Percentiles rank a stretch among this genome's conserved stretches.
These are phyloP conservation scores for Diorhabda carinulata DNA, from an alignment of 1,140 invertebrate genomes.

Conservation along the genomic window DNA sequence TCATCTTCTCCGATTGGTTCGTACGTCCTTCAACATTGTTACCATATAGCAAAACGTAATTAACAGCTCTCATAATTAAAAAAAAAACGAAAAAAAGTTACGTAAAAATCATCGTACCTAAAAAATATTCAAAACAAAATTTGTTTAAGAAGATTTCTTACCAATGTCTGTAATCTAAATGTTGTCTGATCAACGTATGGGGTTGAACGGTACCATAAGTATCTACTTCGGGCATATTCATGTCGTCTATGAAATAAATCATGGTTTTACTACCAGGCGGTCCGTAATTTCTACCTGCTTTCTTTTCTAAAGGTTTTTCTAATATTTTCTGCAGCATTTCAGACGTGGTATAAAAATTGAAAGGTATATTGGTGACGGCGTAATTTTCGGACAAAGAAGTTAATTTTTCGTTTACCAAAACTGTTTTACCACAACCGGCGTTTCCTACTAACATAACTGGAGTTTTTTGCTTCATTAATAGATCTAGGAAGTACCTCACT, in stretches of 20 bases:
- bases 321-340: constrained; percentile 94
- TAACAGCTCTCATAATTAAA: too few species aligned
- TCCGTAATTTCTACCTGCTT: constrained; percentile 92
- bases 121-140: not conserved
- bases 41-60: too few species aligned
- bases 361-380: constrained; percentile 86
- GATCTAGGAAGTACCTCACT: constrained; percentile 83
- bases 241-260: constrained; percentile 96
- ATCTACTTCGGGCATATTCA: constrained; percentile 97
- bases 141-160: not conserved
- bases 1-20: too few species aligned
- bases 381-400: constrained; percentile 78
- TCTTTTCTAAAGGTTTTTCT: constrained; percentile 95
- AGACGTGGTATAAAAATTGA: constrained; percentile 95
- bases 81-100: too few species aligned
- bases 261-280: constrained; percentile 91
- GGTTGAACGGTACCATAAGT: constrained; percentile 92
- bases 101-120: too few species aligned
- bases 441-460: constrained; percentile 93
- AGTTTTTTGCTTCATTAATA: constrained; percentile 80
- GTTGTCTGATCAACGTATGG: constrained; percentile 91
- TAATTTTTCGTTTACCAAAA: constrained; percentile 84
- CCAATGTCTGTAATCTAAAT: constrained; percentile 95
- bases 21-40: too few species aligned
- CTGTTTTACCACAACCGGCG: constrained; percentile 88